Conservation (phyloP, 2,888 invertebrate genomes). For the Hypselothyrea guttata region DNA sequence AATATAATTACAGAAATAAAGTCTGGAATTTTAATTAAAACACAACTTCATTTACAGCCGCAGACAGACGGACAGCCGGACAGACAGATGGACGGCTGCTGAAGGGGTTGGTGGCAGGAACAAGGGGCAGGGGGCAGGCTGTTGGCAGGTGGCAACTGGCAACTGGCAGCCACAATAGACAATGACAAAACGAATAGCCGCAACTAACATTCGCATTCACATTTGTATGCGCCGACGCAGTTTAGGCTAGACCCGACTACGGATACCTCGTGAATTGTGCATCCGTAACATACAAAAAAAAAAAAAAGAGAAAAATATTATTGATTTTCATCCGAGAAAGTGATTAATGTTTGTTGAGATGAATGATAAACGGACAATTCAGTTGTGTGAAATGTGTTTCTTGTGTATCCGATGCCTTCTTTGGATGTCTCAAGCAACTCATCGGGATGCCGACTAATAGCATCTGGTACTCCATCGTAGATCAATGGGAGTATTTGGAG, state of each 20-base stretch:
- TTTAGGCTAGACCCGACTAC: constrained; percentile 52
- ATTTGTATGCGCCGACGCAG: constrained; percentile 14
- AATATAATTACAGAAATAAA: constrained; percentile 80
- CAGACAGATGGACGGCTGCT: constrained; percentile 9
- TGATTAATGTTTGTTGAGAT: too few relatives aligned
- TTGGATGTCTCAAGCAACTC: too few relatives aligned
- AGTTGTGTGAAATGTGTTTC: too few relatives aligned
- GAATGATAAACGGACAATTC: too few relatives aligned
- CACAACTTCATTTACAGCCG: constrained; percentile 76
- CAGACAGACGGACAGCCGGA: constrained; percentile 57
- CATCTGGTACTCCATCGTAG: too few relatives aligned
- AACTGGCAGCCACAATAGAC: constrained; percentile 48
- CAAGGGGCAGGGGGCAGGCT: not conserved
- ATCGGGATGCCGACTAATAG: too few relatives aligned
- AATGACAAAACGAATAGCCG: constrained; percentile 58
- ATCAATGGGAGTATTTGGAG: too few relatives aligned
- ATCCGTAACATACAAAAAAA: too few relatives aligned
- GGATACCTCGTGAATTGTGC: too few relatives aligned
- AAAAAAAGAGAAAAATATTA: too few relatives aligned
- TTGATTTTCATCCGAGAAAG: too few relatives aligned
- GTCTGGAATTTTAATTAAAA: constrained; percentile 80
- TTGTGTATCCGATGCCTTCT: too few relatives aligned
- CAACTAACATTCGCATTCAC: constrained; percentile 17
- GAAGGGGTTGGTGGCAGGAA: not conserved
- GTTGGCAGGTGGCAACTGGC: constrained; percentile 10